Conservation (phyloP, 2,797 vertebrate species). For the Eulemur coronatus region DNA sequence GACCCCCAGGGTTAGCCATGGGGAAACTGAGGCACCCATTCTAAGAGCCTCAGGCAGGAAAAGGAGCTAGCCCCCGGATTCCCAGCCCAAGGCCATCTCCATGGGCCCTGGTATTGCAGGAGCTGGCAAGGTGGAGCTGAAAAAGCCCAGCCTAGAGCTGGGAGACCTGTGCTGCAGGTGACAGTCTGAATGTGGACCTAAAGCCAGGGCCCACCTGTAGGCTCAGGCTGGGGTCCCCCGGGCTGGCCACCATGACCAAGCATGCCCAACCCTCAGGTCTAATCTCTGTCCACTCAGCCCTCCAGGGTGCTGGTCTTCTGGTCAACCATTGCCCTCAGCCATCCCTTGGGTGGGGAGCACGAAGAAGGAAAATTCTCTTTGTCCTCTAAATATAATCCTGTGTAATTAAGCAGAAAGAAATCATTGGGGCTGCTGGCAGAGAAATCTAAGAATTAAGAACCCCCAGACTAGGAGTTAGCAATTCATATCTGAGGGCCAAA, state of each 20-base stretch:
- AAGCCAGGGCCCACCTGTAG: neutral
- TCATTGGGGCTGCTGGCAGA: neutral
- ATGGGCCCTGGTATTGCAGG: too few relatives aligned
- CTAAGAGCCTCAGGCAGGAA: neutral
- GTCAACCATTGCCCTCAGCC: neutral
- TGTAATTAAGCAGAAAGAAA: neutral
- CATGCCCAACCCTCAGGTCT: fast-evolving
- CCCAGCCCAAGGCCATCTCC: neutral
- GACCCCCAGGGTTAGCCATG: neutral
- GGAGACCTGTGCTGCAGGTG: neutral
- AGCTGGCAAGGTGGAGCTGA: neutral
- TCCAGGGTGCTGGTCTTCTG: neutral
- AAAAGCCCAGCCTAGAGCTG: neutral
- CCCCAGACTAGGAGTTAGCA: neutral
- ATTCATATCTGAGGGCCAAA: neutral
- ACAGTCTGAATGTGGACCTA: neutral
- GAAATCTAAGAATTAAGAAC: neutral
- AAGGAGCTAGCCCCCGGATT: neutral
- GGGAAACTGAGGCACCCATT: neutral
- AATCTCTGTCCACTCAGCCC: too few relatives aligned
- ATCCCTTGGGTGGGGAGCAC: too few relatives aligned
- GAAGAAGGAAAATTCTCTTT: neutral
- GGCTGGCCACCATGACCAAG: neutral
- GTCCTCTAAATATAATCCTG: neutral
- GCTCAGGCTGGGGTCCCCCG: neutral